Conservation (phyloP, 2,797 vertebrate genomes). For the Percopsis omiscomaycus region DNA sequence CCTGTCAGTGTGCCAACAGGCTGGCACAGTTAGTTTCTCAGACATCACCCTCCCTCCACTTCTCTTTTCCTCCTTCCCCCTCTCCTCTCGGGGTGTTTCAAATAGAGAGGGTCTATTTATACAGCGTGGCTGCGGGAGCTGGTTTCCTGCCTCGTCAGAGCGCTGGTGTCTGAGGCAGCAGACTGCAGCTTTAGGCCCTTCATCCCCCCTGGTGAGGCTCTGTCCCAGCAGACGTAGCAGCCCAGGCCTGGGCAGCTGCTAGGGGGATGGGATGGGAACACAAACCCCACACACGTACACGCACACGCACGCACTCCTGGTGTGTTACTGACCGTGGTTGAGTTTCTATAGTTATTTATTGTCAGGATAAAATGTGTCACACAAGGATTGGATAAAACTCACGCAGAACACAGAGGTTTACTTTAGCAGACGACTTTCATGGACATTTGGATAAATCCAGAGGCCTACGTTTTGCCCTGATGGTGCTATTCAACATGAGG, state of each 20-base stretch:
- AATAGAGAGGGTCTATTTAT: conserved; percentile 58
- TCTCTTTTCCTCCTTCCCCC: not conserved
- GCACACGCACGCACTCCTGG: not conserved
- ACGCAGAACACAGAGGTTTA: too few relatives aligned
- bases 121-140: conserved; percentile 39
- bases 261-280: conserved; percentile 41
- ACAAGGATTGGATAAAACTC: conserved; percentile 19
- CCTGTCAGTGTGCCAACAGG: conserved; percentile 17
- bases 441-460: too few relatives aligned
- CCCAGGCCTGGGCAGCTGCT: conserved; percentile 56
- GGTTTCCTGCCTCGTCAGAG: conserved; percentile 51
- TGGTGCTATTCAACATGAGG: too few relatives aligned
- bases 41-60: not conserved
- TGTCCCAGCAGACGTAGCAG: conserved; percentile 66
- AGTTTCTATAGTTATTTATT: conserved; percentile 23
- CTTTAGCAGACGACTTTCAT: not conserved
- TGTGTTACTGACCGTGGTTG: not conserved
- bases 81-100: conserved; percentile 33
- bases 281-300: conserved; percentile 7
- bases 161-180: conserved; percentile 58
- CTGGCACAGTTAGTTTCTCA: conserved; percentile 19
- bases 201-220: conserved; percentile 64
- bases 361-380: conserved; percentile 1
- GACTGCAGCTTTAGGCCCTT: conserved; percentile 69
- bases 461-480: too few relatives aligned